Evolutionary conservation across 2,113 vertebrate species (phyloP).

Genomic region (Rhegmatorhina hoffmannsi): DNA sequence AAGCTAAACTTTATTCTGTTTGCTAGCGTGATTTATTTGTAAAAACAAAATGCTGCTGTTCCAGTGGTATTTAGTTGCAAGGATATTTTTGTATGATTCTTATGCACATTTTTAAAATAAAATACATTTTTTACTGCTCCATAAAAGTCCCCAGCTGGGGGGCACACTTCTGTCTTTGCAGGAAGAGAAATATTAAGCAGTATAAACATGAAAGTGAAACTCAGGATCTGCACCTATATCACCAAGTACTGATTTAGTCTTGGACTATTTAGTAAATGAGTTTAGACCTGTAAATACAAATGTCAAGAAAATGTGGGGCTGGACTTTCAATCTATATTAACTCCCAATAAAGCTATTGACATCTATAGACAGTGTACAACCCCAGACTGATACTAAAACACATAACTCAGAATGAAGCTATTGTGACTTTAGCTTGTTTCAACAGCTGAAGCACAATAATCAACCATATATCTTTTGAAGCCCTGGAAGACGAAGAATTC

Average conservation of each 20-base stretch:
- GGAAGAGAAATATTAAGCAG: not conserved
- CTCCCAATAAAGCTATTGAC: not conserved
- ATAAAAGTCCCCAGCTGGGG: not conserved
- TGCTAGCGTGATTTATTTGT: not conserved
- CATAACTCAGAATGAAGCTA: not conserved
- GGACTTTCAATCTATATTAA: not conserved
- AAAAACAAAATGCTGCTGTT: not conserved
- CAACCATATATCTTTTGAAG: not conserved
- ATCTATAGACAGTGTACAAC: not conserved
- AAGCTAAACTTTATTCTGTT: not conserved
- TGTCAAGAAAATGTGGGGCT: not conserved
- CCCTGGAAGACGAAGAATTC: not conserved
- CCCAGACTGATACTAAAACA: not conserved
- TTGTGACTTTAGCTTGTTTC: not conserved
- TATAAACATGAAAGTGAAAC: not conserved
- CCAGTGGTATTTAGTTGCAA: not conserved
- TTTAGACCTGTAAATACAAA: not conserved
- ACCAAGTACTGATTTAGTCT: not conserved
- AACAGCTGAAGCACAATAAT: not conserved
- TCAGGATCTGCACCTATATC: not conserved
- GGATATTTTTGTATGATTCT: not conserved
- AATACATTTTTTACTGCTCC: not conserved
- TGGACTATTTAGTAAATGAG: not conserved
- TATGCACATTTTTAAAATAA: not conserved
- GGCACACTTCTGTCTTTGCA: rapidly evolving